These are phyloP conservation scores for Lapara coniferarum DNA, from an alignment of 2,888 invertebrate species.

Conservation along the genomic window DNA sequence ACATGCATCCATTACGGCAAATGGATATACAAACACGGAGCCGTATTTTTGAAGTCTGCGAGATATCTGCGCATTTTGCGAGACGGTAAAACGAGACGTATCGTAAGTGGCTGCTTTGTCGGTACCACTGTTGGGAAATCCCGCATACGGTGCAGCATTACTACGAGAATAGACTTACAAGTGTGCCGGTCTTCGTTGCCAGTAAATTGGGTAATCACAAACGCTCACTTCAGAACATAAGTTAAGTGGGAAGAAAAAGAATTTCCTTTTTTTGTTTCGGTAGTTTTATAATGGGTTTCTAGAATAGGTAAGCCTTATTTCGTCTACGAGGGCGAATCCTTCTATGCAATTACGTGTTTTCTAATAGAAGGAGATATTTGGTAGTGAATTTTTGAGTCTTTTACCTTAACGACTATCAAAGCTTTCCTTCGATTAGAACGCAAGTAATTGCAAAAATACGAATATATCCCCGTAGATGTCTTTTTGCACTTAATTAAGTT, in stretches of 20 bases:
- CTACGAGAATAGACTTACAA: constrained; percentile 36
- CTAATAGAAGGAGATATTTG: too few relatives aligned
- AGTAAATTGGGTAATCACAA: constrained; percentile 44
- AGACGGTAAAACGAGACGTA: constrained; percentile 58
- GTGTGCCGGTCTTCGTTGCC: constrained; percentile 35
- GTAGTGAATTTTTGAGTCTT: too few relatives aligned
- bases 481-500: too few relatives aligned
- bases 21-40: constrained; percentile 70
- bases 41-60: constrained; percentile 47
- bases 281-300: too few relatives aligned
- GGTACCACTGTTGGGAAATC: constrained; percentile 53
- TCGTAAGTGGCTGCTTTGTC: constrained; percentile 68
- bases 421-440: too few relatives aligned
- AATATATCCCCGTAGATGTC: too few relatives aligned
- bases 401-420: too few relatives aligned
- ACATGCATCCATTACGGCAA: constrained; percentile 42
- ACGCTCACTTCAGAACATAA: constrained; percentile 25
- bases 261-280: not conserved
- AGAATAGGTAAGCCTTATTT: too few relatives aligned
- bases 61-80: constrained; percentile 65
- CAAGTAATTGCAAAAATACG: too few relatives aligned
- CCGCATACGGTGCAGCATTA: constrained; percentile 56
- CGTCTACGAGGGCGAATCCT: too few relatives aligned
- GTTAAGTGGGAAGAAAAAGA: not conserved
- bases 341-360: too few relatives aligned